Evolutionary conservation across 2,113 vertebrate species (phyloP).

Genomic region (Barbus barbus): DNA sequence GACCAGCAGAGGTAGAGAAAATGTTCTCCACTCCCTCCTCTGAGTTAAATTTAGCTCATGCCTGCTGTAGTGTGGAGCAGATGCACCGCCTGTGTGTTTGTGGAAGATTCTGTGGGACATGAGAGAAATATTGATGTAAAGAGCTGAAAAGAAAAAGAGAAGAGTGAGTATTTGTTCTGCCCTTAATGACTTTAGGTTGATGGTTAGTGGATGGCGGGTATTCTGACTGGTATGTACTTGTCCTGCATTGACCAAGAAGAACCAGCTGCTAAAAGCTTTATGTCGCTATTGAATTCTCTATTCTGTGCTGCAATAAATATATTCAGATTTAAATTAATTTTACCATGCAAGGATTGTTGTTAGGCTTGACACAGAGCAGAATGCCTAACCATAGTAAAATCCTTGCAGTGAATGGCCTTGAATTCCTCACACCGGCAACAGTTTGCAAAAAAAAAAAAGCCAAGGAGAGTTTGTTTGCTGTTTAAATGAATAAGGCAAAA

Average conservation of each 20-base stretch:
- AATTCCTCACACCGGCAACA: not conserved
- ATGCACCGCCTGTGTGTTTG: constrained; percentile 6
- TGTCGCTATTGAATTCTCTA: not conserved
- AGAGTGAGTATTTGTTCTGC: not conserved
- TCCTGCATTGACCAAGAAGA: not conserved
- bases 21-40: constrained; percentile 7
- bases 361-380: not conserved
- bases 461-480: too few relatives aligned
- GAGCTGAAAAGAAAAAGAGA: not conserved
- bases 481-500: too few relatives aligned
- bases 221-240: not conserved
- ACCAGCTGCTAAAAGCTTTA: not conserved
- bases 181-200: not conserved
- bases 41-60: constrained; percentile 27
- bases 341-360: not conserved
- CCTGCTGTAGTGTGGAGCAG: constrained; percentile 14
- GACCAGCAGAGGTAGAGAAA: not conserved
- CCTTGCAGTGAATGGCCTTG: not conserved
- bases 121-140: not conserved
- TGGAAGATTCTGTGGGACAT: not conserved
- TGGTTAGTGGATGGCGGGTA: not conserved
- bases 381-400: not conserved
- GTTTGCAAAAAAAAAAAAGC: not conserved
- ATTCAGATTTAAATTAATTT: not conserved
- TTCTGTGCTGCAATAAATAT: not conserved